Base-by-base conservation (phyloP, 2,797 vertebrate genomes). In the Thalassophryne amazonica region DNA sequence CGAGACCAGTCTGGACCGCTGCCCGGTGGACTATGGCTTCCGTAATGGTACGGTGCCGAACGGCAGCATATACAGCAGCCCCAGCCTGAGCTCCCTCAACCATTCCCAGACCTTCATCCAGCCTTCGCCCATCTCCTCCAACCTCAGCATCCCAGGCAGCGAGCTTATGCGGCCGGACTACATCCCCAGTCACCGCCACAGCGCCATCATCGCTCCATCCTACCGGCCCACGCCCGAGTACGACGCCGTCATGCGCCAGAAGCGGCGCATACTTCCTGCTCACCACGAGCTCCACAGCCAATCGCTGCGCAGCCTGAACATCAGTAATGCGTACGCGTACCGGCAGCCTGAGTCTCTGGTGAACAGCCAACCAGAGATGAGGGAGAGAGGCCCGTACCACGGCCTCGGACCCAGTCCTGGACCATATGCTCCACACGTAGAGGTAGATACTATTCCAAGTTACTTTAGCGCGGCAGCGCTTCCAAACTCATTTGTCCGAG, bases 181-280 rank as follows among this genome's bases (percentile, higher is more conserved):
- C 50, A 93, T 96, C 75, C 94, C 95, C 15, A 95, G 90, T 86
- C 95, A 97, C 77, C 93, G 95, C 29, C 97, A 98, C 35, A 98
- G 95, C 0, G 94, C 96, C 72, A 95, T 98, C 80, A 95, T 98
- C 0, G 94, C 95, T 25, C 97, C 97, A 0, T 98, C 97, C 4
- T 99, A 99, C 66, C 81, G 97, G 58, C 97, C 94, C 5, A 99
- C 97, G 0, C 97, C 97, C 0, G 97, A 99, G 47, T 99, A 99
- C 0, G 96, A 99, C 16, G 93, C 94, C 0, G 95, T 98, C 38
- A 96, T 98, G 94, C 89, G 94, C 32, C 95, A 98, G 79, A 96
- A 97, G 76, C 86, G 92, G 8, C 92, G 91, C 0, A 69, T 93
- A 23, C 67, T 92, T 32, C 91, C 87, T 0, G 51, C 88, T 20